Conservation (phyloP, 2,888 invertebrate genomes). For the Drosophila aldrichi region DNA sequence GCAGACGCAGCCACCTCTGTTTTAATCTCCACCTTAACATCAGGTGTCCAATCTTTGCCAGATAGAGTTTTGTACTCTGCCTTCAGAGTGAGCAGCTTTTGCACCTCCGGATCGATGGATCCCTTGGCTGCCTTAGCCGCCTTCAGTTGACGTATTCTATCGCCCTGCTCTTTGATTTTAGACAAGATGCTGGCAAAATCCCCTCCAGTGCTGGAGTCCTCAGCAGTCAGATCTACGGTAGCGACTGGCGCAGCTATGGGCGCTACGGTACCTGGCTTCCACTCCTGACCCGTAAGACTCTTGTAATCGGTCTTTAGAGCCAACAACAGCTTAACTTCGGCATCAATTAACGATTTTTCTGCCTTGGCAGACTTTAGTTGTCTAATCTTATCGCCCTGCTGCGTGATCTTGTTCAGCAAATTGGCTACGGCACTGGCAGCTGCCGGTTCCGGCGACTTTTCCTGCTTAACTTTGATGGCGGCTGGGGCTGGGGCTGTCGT, state of each 20-base stretch:
- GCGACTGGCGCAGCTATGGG: slow-evolving; percentile 31
- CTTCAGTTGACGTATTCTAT: slow-evolving; percentile 87
- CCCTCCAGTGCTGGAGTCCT: slow-evolving; percentile 27
- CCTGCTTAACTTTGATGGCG: slow-evolving; percentile 61
- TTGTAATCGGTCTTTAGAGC: slow-evolving; percentile 92
- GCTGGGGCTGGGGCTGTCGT: slow-evolving; percentile 68
- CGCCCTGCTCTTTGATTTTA: slow-evolving; percentile 87
- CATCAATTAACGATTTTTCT: slow-evolving; percentile 87
- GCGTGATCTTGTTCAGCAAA: slow-evolving; percentile 84
- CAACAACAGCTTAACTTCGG: slow-evolving; percentile 88
- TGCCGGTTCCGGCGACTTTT: slow-evolving; percentile 77
- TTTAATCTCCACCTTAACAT: slow-evolving; percentile 58
- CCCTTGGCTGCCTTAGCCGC: slow-evolving; percentile 86
- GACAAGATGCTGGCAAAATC: slow-evolving; percentile 75
- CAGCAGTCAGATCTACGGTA: slow-evolving; percentile 72
- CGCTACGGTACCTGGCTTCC: slow-evolving; percentile 86
- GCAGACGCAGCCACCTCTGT: slow-evolving; percentile 51
- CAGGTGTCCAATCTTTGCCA: slow-evolving; percentile 85
- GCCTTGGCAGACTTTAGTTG: slow-evolving; percentile 90
- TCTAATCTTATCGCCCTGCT: slow-evolving; percentile 90
- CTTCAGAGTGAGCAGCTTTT: slow-evolving; percentile 87
- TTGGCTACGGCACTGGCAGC: slow-evolving; percentile 51
- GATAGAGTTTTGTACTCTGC: slow-evolving; percentile 87
- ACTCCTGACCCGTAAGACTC: slow-evolving; percentile 87
- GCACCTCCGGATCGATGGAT: slow-evolving; percentile 85